Base-by-base conservation (phyloP, 2,797 vertebrate species). In the Tinamus major region DNA sequence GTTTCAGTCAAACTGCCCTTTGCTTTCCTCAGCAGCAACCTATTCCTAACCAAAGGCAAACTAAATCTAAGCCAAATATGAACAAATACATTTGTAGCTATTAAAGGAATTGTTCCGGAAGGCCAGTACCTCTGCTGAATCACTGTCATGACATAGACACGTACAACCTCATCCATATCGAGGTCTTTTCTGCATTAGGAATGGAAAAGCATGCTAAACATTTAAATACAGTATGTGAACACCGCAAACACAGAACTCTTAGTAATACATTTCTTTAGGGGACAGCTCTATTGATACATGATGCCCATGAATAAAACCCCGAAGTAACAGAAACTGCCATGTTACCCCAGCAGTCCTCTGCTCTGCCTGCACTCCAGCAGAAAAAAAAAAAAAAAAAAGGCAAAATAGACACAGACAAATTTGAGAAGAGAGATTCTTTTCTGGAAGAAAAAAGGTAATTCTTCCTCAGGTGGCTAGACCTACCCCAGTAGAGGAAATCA, bases 21-120 rank as follows among this genome's bases (percentile, higher is more conserved):
- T 79, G 82, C 41, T 90, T 92, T 90, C 85, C 88, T 83, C 64
- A 92, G 83, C 35, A 83, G 72, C 42, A 91, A 69, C 46, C 39
- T 68, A 18, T 62, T 90, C 63, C 65, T 79, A 76, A 85, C 62
- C 44, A 76, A 79, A 76, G 24, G 42, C 41, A 91, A 82, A 81
- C 8, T 79, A 80, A 88, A 63, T 49, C 55, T 69, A 31, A 55
- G n/a, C 17, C 71, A 56, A 83, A 15, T 2, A 46, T 17, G 26
- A 90, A n/a, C n/a, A 84, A 71, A 58, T 74, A 76, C 18, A 9
- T 42, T 61, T 33, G 9, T 12, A 82, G 44, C 37, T 64, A 62
- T 81, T 65, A 59, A 18, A 9, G 23, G 26, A 82, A 51, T 80
- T 70, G 31, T 90, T 94, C 63, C 27, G 69, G 91, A 94, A 39